Evolutionary conservation across 2,888 invertebrate genomes (phyloP).

Genomic region (Monopis laevigella): DNA sequence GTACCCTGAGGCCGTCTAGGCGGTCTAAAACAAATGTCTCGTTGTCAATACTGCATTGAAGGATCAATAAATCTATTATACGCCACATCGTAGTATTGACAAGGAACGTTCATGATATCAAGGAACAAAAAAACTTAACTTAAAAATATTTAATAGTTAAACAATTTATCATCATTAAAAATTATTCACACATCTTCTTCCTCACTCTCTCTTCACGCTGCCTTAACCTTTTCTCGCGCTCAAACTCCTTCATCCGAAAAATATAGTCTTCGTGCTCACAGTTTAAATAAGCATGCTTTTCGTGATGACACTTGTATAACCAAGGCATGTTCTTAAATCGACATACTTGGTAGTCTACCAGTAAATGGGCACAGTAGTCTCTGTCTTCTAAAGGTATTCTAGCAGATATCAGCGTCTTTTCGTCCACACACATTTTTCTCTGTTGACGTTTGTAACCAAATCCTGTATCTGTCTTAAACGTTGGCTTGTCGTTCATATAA

Average conservation of each 20-base stretch:
- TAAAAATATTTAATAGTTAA: no score
- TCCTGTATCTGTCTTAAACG: constrained; percentile 79
- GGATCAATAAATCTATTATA: no score
- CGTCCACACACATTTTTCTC: constrained; percentile 80
- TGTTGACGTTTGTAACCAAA: constrained; percentile 78
- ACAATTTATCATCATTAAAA: no score
- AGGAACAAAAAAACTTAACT: no score
- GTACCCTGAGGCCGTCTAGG: no score
- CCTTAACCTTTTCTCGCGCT: constrained; percentile 84
- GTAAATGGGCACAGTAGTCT: constrained; percentile 86
- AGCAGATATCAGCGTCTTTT: constrained; percentile 80
- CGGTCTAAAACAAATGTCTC: no score
- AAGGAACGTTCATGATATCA: no score
- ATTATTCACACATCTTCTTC: no score
- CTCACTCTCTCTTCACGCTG: constrained; percentile 62
- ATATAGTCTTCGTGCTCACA: constrained; percentile 87
- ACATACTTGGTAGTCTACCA: constrained; percentile 76
- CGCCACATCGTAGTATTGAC: no score
- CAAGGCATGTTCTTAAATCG: constrained; percentile 77
- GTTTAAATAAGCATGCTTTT: constrained; percentile 77
- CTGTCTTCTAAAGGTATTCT: constrained; percentile 73
- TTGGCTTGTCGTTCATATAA: constrained; percentile 65
- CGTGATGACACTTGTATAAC: constrained; percentile 76
- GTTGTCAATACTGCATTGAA: no score
- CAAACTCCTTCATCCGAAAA: constrained; percentile 91